Evolutionary conservation across 2,888 invertebrate genomes (phyloP).

Genomic region (Campoletis raptor): DNA sequence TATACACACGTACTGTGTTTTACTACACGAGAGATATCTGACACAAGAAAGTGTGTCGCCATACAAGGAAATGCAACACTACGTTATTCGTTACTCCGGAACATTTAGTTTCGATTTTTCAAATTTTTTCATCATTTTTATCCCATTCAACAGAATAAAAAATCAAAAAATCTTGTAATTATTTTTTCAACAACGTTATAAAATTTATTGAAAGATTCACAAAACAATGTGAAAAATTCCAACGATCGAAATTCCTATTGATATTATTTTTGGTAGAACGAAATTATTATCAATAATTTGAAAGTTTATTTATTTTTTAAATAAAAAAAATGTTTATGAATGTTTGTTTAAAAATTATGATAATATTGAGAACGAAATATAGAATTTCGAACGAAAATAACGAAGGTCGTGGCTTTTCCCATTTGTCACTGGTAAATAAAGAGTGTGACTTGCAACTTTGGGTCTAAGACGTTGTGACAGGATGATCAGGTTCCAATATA

Average conservation of each 20-base stretch:
- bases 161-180: too few species aligned
- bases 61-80: constrained; percentile 53
- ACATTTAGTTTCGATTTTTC: constrained; percentile 1
- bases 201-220: too few species aligned
- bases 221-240: too few species aligned
- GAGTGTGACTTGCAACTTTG: constrained; percentile 1
- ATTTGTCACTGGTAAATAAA: constrained; percentile 20
- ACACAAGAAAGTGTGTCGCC: constrained; percentile 62
- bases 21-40: constrained; percentile 44
- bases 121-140: constrained; percentile 2
- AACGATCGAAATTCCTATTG: too few species aligned
- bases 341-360: background rate
- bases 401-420: constrained; percentile 4
- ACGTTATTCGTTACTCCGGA: background rate
- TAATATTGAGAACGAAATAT: too few species aligned
- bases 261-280: too few species aligned
- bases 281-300: too few species aligned
- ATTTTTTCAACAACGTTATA: too few species aligned
- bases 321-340: too few species aligned
- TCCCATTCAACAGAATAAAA: too few species aligned
- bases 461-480: background rate
- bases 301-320: too few species aligned
- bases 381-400: background rate
- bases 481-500: background rate
- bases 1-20: constrained; percentile 20